Evolutionary conservation across 2,888 invertebrate species (phyloP).

Genomic region (Troides aeacus): DNA sequence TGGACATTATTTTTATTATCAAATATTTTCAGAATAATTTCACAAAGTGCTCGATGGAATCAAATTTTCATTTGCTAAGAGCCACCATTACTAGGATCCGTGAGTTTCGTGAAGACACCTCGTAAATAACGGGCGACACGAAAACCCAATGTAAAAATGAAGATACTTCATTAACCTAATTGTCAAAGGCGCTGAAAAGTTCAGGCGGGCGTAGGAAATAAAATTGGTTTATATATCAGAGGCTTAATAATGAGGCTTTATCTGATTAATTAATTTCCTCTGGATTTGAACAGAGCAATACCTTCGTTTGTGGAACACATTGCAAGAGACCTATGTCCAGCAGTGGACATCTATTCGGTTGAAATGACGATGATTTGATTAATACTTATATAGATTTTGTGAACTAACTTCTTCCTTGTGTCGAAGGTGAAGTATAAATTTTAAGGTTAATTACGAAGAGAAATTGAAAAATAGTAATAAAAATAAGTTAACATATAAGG

Average conservation of each 20-base stretch:
- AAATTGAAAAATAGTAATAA: too few species aligned
- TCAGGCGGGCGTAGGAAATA: neutral
- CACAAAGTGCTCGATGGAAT: conserved; percentile 66
- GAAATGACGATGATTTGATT: too few species aligned
- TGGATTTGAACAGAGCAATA: too few species aligned
- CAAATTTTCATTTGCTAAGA: conserved; percentile 71
- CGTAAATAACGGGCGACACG: conserved; percentile 41
- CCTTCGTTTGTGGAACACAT: too few species aligned
- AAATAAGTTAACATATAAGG: too few species aligned
- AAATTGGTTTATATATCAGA: conserved; percentile 9
- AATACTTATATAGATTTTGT: neutral
- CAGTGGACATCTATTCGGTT: too few species aligned
- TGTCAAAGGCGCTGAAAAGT: conserved; percentile 9
- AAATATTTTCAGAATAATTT: conserved; percentile 45
- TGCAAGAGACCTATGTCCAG: too few species aligned
- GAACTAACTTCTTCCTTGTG: neutral
- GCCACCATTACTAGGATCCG: conserved; percentile 55
- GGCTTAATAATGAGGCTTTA: conserved; percentile 4
- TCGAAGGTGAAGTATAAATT: too few species aligned
- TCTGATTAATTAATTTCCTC: neutral
- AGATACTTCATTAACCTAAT: conserved; percentile 29
- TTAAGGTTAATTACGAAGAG: too few species aligned
- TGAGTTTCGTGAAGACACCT: conserved; percentile 47
- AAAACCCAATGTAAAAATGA: conserved; percentile 31
- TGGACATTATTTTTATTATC: neutral